These are phyloP conservation scores for Epirrhoe tristata DNA, from an alignment of 2,888 invertebrate genomes.

Conservation along the genomic window DNA sequence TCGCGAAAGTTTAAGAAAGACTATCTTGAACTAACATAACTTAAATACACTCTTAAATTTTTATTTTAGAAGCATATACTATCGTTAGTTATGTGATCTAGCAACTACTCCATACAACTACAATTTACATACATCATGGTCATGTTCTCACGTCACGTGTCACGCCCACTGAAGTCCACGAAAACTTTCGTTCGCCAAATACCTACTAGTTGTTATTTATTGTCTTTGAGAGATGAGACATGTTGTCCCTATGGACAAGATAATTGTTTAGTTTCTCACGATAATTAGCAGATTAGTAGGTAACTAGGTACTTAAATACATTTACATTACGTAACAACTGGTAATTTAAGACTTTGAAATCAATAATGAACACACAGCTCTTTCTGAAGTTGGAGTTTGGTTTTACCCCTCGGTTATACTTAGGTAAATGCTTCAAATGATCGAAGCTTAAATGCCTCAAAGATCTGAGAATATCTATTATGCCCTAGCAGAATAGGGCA, in stretches of 20 bases:
- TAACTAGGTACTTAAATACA: neutral
- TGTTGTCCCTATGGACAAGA: conserved; percentile 13
- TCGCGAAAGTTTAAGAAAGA: too few relatives aligned
- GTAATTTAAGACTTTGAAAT: neutral
- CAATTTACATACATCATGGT: neutral
- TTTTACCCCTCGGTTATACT: too few relatives aligned
- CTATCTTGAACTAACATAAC: too few relatives aligned
- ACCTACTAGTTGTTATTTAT: conserved; percentile 18
- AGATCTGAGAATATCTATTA: too few relatives aligned
- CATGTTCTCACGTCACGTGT: conserved; percentile 7
- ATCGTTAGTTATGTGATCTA: conserved; percentile 22
- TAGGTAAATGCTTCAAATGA: too few relatives aligned
- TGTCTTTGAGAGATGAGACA: neutral
- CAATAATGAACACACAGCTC: neutral
- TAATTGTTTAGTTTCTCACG: conserved; percentile 26
- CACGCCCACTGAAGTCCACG: conserved; percentile 15
- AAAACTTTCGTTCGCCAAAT: conserved; percentile 35
- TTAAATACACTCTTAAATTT: too few relatives aligned
- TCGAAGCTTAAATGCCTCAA: too few relatives aligned
- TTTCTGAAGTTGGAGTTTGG: too few relatives aligned
- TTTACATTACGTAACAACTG: neutral
- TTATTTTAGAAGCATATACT: too few relatives aligned
- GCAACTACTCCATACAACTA: conserved; percentile 7
- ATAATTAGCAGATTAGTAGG: conserved; percentile 7
- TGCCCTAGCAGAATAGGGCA: too few relatives aligned